Conservation (phyloP, 2,113 vertebrate genomes). For the Mystacornis crossleyi region DNA sequence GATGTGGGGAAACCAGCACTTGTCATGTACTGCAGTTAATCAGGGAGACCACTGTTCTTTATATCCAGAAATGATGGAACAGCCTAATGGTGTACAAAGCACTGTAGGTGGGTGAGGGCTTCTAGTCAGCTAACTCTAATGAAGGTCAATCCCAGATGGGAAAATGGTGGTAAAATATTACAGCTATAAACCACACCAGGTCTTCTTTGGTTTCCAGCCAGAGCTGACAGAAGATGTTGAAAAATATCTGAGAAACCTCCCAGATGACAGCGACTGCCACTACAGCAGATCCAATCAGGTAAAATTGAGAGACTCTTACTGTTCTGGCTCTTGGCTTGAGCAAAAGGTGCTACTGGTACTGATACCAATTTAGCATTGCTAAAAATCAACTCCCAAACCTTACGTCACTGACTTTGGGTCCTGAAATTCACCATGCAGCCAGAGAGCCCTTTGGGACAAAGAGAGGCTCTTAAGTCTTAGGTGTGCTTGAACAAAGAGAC, state of each 20-base stretch:
- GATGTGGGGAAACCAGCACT: not conserved
- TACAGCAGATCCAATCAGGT: not conserved
- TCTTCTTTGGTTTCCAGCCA: not conserved
- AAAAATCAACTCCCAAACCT: not conserved
- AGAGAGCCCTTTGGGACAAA: not conserved
- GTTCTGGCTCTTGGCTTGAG: not conserved
- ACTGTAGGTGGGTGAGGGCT: not conserved
- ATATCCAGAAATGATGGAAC: not conserved
- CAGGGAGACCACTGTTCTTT: not conserved
- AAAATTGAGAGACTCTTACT: not conserved
- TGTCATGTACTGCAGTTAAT: not conserved
- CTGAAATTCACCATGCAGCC: not conserved
- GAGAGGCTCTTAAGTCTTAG: not conserved
- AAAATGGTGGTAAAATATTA: not conserved
- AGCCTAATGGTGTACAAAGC: rapidly evolving
- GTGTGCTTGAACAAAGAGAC: not conserved
- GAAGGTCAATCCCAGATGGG: not conserved
- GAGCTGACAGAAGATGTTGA: not conserved
- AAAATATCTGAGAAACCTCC: not conserved
- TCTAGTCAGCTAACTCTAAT: not conserved
- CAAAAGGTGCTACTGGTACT: not conserved
- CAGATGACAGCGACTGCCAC: not conserved
- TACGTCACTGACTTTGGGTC: not conserved
- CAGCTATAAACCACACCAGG: not conserved
- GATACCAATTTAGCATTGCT: not conserved